These are phyloP conservation scores for Ptychadena robeensis DNA, from an alignment of 2,797 vertebrate genomes.

Conservation along the genomic window DNA sequence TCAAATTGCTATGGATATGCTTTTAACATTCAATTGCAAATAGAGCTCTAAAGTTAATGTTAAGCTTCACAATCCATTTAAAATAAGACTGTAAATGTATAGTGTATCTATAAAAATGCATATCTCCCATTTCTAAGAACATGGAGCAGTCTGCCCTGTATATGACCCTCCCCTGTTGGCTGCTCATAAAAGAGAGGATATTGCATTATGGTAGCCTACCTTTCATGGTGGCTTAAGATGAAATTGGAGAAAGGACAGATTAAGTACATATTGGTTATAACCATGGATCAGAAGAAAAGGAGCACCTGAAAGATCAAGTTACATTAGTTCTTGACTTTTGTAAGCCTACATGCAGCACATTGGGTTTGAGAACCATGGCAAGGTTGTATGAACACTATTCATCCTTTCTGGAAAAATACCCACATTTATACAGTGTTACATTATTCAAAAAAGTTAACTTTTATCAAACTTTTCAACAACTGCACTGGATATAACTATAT, in stretches of 20 bases:
- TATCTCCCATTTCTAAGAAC: slow-evolving; percentile 46
- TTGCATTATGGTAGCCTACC: slow-evolving; percentile 45
- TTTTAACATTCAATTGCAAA: slow-evolving; percentile 41
- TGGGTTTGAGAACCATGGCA: neutral
- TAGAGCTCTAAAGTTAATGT: slow-evolving; percentile 46
- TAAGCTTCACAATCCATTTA: slow-evolving; percentile 46
- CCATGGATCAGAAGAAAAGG: slow-evolving; percentile 41
- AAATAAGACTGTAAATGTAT: slow-evolving; percentile 52
- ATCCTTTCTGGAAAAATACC: neutral
- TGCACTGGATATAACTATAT: neutral
- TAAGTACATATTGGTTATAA: slow-evolving; percentile 44
- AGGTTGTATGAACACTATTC: neutral
- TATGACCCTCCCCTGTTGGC: slow-evolving; percentile 46
- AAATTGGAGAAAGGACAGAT: slow-evolving; percentile 40
- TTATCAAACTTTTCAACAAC: neutral
- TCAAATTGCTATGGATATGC: slow-evolving; percentile 34
- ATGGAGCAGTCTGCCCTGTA: slow-evolving; percentile 44
- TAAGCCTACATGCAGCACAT: neutral
- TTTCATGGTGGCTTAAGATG: slow-evolving; percentile 47
- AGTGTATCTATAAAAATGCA: slow-evolving; percentile 55
- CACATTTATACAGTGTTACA: neutral
- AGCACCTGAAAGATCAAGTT: slow-evolving; percentile 31
- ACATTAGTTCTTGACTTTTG: neutral
- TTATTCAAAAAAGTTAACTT: neutral
- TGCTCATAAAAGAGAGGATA: slow-evolving; percentile 50